Conservation (phyloP, 2,888 invertebrate genomes). For the Ichneumoninae sp. region DNA sequence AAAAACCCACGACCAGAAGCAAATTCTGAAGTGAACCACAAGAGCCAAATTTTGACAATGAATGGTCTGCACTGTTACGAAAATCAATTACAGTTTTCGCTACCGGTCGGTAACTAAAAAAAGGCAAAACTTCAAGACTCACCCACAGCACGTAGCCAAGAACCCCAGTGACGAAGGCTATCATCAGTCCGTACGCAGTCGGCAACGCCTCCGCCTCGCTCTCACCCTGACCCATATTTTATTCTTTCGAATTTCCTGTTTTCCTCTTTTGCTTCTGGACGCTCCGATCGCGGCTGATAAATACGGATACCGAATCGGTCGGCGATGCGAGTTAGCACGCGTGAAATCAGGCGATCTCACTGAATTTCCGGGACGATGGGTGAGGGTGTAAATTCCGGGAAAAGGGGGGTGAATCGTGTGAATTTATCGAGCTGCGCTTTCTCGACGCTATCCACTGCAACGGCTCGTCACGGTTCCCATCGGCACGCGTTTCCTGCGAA, state of each 20-base stretch:
- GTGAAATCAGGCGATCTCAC: conserved; percentile 61
- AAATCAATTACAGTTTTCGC: neutral
- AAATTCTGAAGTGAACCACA: neutral
- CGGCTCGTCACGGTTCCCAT: conserved; percentile 49
- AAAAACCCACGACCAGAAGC: neutral
- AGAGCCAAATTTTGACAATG: neutral
- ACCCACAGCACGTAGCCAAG: conserved; percentile 82
- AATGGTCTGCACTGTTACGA: neutral
- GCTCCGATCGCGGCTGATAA: neutral
- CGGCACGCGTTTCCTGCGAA: conserved; percentile 41
- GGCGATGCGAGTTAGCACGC: conserved; percentile 30
- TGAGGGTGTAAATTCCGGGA: neutral
- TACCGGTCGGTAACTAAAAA: neutral
- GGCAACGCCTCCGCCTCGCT: conserved; percentile 79
- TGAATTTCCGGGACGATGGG: conserved; percentile 56
- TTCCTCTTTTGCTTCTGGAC: conserved; percentile 14
- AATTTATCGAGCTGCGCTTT: conserved; percentile 56
- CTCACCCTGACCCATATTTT: conserved; percentile 71
- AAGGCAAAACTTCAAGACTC: conserved; percentile 68
- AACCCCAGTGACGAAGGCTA: conserved; percentile 81
- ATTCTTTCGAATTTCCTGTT: conserved; percentile 12
- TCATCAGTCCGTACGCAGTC: conserved; percentile 80
- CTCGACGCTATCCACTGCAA: conserved; percentile 51
- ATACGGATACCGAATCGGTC: neutral
- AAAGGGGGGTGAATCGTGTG: conserved; percentile 27